Evolutionary conservation across 92 coral and sea anemone species (phyloP).

Genomic region (Diadumene lineata): DNA sequence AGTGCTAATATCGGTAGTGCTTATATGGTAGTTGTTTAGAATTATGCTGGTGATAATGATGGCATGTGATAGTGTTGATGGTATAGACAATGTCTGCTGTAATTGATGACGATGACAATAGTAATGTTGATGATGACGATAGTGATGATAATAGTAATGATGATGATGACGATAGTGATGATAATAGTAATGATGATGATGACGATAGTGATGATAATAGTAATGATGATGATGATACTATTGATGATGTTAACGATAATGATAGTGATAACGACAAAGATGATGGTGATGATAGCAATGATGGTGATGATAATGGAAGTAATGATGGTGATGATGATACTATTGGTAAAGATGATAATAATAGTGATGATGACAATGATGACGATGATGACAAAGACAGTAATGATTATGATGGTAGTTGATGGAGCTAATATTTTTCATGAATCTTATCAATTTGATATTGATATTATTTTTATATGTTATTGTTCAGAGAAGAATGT

Average conservation of each 20-base stretch:
- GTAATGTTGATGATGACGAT: not conserved
- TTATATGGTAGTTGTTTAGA: too few relatives aligned
- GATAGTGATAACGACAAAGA: not conserved
- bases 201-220: not conserved
- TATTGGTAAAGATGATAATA: not conserved
- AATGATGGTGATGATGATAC: not conserved
- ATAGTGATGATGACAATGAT: not conserved
- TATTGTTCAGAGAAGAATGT: slow-evolving; percentile 21
- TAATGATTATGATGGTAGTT: not conserved
- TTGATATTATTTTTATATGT: slow-evolving; percentile 14
- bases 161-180: not conserved
- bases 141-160: not conserved
- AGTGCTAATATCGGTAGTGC: too few relatives aligned
- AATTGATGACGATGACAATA: not conserved
- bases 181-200: not conserved
- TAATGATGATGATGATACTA: not conserved
- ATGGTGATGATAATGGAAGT: not conserved
- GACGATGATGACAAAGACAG: not conserved
- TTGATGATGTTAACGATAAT: not conserved
- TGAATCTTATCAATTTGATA: not conserved
- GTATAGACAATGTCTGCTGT: too few relatives aligned
- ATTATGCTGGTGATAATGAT: too few relatives aligned
- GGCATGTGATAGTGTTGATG: too few relatives aligned
- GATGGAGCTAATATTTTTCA: not conserved
- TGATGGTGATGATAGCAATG: not conserved